Percentiles rank a stretch among this genome's conserved stretches.
phyloP scores from a whole-genome alignment of 2,113 vertebrate species.

The Prochilodus magdalenae region DNA sequence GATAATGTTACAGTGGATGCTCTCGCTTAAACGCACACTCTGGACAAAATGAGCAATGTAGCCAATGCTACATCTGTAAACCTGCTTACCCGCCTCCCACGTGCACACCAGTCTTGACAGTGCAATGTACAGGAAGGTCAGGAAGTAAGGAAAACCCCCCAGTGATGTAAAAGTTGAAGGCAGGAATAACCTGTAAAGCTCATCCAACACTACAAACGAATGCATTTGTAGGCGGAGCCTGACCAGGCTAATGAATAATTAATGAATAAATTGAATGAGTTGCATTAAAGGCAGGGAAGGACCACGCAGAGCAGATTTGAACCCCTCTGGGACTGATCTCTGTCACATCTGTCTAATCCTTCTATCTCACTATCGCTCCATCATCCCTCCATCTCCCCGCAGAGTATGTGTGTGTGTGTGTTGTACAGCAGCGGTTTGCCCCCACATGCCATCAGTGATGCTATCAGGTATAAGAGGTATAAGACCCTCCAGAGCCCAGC shows the following conservation, averaged over 20 bases:
- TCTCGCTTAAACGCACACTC: too few species aligned
- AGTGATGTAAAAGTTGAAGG: too few species aligned
- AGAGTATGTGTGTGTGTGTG: constrained; percentile 13
- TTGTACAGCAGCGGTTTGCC: constrained; percentile 20
- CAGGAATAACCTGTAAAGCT: too few species aligned
- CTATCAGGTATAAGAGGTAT: constrained; percentile 50
- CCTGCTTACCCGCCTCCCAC: too few species aligned
- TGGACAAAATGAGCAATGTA: too few species aligned
- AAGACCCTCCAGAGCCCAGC: constrained; percentile 42
- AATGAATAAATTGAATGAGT: constrained; percentile 31
- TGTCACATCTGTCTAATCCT: constrained; percentile 37
- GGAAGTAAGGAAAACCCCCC: too few species aligned
- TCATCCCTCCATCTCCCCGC: constrained; percentile 9
- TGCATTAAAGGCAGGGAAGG: constrained; percentile 15
- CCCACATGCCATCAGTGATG: constrained; percentile 44
- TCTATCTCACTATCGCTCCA: constrained; percentile 21
- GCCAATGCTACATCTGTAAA: too few species aligned
- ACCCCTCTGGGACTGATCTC: constrained; percentile 21
- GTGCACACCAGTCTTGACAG: too few species aligned
- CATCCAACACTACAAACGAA: background rate
- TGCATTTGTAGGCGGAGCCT: background rate
- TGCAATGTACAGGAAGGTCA: too few species aligned
- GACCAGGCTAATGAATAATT: background rate
- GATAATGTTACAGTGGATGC: too few species aligned
- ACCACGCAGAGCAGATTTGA: constrained; percentile 20